Evolutionary conservation across 2,797 vertebrate species (phyloP), one percentile per base, ranked within the genome.

Genomic region (Carduelis carduelis): DNA sequence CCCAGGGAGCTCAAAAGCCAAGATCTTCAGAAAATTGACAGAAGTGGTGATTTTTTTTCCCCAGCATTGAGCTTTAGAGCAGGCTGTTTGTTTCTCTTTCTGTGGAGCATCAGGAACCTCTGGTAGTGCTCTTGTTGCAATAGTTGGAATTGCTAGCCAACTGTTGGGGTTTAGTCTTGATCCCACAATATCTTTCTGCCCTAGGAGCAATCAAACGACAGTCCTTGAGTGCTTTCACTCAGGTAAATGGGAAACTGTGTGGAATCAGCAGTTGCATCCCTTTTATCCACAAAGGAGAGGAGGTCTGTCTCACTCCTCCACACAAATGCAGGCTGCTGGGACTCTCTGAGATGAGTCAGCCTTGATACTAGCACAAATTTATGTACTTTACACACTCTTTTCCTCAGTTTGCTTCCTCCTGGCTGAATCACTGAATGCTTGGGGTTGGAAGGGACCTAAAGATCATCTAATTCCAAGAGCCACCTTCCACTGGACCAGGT

Each of bases 21-120:
- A 88, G 69, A 82, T 84, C 70, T 90, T 64, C 24, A 60, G 94
- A 90, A 96, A 93, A 91, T 79, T 66, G 81, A 93, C 43, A 90
- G 72, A 91, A 87, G 52, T 46, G 11, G 24, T 74, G 61, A 79
- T 41, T 19, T 44, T 57, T 59, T 35, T 30, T 69, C 27, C 46
- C 14, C 27, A 87, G 28, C 30, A 17, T 60, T 72, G 50, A 21
- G 12, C 57, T 78, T 50, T 18, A 88, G 46, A 87, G 49, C 44
- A 68, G 72, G 30, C 53, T 83, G 46, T 72, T 35, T 91, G 34
- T 66, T 92, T 53, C 49, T 86, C 4, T 22, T 78, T n/a, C 46
- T 37, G 30, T 50, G 77, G 72, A 70, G 47, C 32, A 77, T 39
- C 28, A 70, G 64, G 20, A 77, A 46, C 37, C 60, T 46, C 52